Percentiles rank a stretch among this genome's conserved stretches.
These are phyloP conservation scores for Poecilus cupreus DNA, from an alignment of 2,888 invertebrate species.

Conservation along the genomic window DNA sequence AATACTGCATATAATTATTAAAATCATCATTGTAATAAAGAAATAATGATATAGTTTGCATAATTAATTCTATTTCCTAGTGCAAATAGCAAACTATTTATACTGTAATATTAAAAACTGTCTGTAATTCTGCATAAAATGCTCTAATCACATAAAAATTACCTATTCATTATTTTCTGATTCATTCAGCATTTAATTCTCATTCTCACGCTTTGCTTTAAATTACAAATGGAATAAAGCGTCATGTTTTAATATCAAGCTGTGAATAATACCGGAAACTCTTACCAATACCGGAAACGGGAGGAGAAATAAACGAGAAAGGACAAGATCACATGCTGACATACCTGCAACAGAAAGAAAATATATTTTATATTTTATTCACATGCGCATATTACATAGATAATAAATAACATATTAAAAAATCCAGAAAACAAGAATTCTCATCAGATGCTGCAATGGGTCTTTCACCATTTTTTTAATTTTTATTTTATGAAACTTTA, in stretches of 20 bases:
- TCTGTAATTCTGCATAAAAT: background rate
- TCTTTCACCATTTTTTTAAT: too few species aligned
- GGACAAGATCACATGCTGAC: slow-evolving; percentile 24
- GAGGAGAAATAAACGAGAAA: slow-evolving; percentile 1
- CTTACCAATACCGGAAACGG: slow-evolving; percentile 33
- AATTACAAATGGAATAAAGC: slow-evolving; percentile 15
- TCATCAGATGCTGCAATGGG: background rate
- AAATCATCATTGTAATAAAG: too few species aligned
- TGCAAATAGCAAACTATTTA: too few species aligned
- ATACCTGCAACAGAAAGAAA: slow-evolving; percentile 27
- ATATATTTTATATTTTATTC: background rate
- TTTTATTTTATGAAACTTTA: too few species aligned
- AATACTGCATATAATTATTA: too few species aligned
- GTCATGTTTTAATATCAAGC: slow-evolving; percentile 1
- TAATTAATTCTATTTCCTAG: too few species aligned
- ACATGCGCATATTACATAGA: background rate
- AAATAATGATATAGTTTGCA: too few species aligned
- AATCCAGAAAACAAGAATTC: background rate
- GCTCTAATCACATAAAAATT: background rate
- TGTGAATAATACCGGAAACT: slow-evolving; percentile 16
- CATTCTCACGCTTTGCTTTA: slow-evolving; percentile 31
- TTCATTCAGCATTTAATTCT: slow-evolving; percentile 1
- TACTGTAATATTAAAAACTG: too few species aligned
- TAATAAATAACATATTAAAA: background rate
- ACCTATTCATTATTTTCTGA: background rate